Percentiles rank a stretch among this genome's conserved stretches.
Evolutionary conservation across 1,140 invertebrate species (phyloP).

Genomic region (Lasaia peninsularis): DNA sequence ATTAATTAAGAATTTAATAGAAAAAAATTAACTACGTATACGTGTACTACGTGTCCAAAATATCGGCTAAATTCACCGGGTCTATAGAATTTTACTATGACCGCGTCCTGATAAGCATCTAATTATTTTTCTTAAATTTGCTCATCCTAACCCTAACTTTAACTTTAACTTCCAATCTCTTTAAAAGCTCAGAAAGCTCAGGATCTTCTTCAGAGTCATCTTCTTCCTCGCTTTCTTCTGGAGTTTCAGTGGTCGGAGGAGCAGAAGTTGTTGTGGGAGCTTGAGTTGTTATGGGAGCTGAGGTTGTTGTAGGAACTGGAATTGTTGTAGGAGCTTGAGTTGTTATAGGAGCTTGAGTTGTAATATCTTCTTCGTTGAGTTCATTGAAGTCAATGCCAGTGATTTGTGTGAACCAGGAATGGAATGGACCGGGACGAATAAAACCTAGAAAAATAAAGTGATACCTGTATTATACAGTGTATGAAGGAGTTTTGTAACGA

Average conservation of each 20-base stretch:
- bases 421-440: conserved; percentile 51
- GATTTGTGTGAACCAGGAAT: conserved; percentile 40
- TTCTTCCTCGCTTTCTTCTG: conserved; percentile 20
- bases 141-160: conserved; percentile 53
- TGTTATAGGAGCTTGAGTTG: conserved; percentile 19
- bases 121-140: conserved; percentile 31
- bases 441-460: conserved; percentile 41
- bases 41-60: too few species aligned
- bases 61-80: too few species aligned
- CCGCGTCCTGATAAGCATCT: background rate
- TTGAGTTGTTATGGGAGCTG: conserved; percentile 18
- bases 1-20: too few species aligned
- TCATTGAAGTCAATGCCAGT: conserved; percentile 56
- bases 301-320: conserved; percentile 15
- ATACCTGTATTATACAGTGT: background rate
- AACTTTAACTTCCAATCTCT: conserved; percentile 53
- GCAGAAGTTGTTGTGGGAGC: conserved; percentile 21
- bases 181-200: conserved; percentile 43
- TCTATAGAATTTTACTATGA: too few species aligned
- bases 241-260: conserved; percentile 17
- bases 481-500: too few species aligned
- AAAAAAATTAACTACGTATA: too few species aligned
- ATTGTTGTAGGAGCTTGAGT: conserved; percentile 13
- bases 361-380: conserved; percentile 35
- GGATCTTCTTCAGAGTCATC: conserved; percentile 41